A percentile compares a stretch with the other conserved stretches of the same genome.
phyloP scores from a whole-genome alignment of 1,140 invertebrate species.

The Zaprionus lachaisei region DNA sequence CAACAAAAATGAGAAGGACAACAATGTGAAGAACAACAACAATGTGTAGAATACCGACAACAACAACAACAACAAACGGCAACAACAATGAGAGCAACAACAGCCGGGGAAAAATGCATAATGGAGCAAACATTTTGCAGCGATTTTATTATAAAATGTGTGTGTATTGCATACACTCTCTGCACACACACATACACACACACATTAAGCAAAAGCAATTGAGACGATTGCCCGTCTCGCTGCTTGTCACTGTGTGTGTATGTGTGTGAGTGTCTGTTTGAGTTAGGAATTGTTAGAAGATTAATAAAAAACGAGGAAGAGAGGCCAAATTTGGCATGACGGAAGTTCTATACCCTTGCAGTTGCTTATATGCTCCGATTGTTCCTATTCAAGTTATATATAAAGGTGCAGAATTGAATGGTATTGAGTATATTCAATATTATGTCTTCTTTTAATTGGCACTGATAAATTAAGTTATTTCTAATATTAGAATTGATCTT shows the following conservation, averaged over 20 bases:
- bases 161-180: constrained; percentile 29
- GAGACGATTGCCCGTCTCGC: constrained; percentile 45
- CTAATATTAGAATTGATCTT: accelerated
- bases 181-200: too few species aligned
- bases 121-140: constrained; percentile 71
- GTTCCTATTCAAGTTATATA: too few species aligned
- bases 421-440: too few species aligned
- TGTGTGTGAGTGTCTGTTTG: neutral
- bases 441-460: too few species aligned
- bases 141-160: constrained; percentile 58
- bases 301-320: constrained; percentile 17
- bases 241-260: constrained; percentile 14
- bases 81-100: constrained; percentile 12
- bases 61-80: constrained; percentile 21
- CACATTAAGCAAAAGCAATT: constrained; percentile 46
- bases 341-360: too few species aligned
- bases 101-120: constrained; percentile 36
- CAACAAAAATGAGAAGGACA: constrained; percentile 14
- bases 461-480: too few species aligned
- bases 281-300: constrained; percentile 18
- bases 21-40: neutral
- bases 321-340: too few species aligned
- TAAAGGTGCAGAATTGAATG: too few species aligned
- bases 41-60: constrained; percentile 10
- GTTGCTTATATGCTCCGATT: too few species aligned